Conservation (phyloP, 1,140 invertebrate genomes). For the Chrysoperla carnea region DNA sequence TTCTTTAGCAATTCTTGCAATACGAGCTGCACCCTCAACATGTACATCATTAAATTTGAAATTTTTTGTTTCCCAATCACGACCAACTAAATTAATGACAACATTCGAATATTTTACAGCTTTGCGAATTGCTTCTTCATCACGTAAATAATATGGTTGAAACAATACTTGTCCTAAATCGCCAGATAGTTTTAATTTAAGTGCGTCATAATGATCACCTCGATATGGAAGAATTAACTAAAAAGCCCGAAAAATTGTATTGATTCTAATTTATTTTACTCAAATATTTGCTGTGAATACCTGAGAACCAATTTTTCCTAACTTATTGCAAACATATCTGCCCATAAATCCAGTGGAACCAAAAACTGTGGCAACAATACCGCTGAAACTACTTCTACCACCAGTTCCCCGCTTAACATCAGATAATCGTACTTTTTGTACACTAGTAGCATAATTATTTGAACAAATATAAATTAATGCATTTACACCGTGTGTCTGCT, state of each 20-base stretch:
- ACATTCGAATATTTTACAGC: constrained; percentile 92
- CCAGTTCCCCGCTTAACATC: constrained; percentile 73
- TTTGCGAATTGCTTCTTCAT: constrained; percentile 78
- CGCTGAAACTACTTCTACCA: constrained; percentile 90
- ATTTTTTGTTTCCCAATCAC: constrained; percentile 83
- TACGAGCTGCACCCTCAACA: constrained; percentile 46
- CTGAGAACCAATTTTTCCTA: constrained; percentile 78
- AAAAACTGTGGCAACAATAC: constrained; percentile 93
- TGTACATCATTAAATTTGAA: constrained; percentile 69
- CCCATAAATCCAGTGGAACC: constrained; percentile 82
- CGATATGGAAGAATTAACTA: constrained; percentile 87
- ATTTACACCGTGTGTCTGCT: constrained; percentile 7
- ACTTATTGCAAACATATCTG: constrained; percentile 61
- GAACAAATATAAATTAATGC: constrained; percentile 8
- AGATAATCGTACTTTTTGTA: constrained; percentile 35
- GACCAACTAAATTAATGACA: constrained; percentile 89
- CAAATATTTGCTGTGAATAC: constrained; percentile 21
- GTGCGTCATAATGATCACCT: constrained; percentile 62
- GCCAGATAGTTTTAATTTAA: constrained; percentile 64
- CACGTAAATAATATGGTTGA: constrained; percentile 65
- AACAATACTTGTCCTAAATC: constrained; percentile 95
- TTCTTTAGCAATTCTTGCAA: constrained; percentile 60
- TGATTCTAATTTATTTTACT: too few species aligned
- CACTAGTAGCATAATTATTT: constrained; percentile 15
- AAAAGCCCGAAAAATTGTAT: constrained; percentile 15